Conservation (phyloP, 2,113 vertebrate species). For the Cyprinus carpio region DNA sequence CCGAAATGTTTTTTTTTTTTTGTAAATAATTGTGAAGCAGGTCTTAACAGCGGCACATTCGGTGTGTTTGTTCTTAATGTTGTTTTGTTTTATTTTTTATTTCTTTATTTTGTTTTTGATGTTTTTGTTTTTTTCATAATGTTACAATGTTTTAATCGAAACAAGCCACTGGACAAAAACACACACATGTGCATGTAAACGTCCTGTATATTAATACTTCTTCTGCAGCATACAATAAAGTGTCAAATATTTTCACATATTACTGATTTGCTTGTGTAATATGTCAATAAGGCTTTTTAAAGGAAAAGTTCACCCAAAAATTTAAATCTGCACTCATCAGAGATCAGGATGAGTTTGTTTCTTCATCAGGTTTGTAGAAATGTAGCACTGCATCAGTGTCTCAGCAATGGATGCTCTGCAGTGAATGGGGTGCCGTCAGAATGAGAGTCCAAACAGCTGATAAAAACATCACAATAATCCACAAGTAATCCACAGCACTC, state of each 20-base stretch:
- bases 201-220: background rate
- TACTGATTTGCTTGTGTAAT: constrained; percentile 43
- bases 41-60: constrained; percentile 64
- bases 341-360: too few relatives aligned
- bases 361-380: too few relatives aligned
- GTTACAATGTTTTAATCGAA: constrained; percentile 7
- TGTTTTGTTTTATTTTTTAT: constrained; percentile 34
- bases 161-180: background rate
- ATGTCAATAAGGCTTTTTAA: background rate
- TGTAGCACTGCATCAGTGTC: too few relatives aligned
- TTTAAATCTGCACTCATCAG: too few relatives aligned
- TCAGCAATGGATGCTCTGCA: too few relatives aligned
- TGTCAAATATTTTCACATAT: constrained; percentile 42
- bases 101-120: too few relatives aligned
- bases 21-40: constrained; percentile 64
- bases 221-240: background rate
- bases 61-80: constrained; percentile 44
- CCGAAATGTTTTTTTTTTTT: background rate
- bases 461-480: too few relatives aligned
- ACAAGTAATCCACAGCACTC: too few relatives aligned
- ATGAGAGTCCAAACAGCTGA: too few relatives aligned
- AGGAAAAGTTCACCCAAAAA: background rate
- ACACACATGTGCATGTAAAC: too few relatives aligned
- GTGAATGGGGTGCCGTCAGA: too few relatives aligned
- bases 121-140: background rate